Conservation (phyloP, 2,113 vertebrate genomes). For the Orycteropus afer region DNA sequence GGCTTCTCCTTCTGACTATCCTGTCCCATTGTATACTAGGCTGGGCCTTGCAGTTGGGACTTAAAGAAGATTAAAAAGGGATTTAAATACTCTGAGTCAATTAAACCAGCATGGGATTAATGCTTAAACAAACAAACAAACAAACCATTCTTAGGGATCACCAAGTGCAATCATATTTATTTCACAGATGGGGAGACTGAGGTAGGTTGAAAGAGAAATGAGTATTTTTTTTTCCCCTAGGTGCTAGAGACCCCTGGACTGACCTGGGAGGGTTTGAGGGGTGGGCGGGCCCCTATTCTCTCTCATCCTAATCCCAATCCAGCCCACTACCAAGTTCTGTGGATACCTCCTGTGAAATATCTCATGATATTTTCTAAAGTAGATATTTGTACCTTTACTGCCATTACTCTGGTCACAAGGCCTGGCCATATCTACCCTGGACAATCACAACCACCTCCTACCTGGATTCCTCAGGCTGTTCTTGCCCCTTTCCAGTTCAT, state of each 20-base stretch:
- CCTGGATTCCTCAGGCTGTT: background rate
- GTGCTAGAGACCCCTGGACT: background rate
- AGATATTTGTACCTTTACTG: background rate
- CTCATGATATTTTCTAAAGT: background rate
- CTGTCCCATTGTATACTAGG: background rate
- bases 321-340: background rate
- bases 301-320: background rate
- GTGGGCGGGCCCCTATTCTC: background rate
- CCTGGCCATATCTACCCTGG: background rate
- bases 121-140: conserved; percentile 3
- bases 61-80: background rate
- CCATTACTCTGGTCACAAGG: background rate
- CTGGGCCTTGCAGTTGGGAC: background rate
- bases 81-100: background rate
- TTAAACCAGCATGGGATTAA: background rate
- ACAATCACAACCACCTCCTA: background rate
- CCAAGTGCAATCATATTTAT: background rate
- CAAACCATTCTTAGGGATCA: background rate
- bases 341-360: background rate
- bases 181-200: conserved; percentile 25
- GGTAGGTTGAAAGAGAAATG: background rate
- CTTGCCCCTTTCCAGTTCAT: background rate
- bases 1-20: background rate
- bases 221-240: background rate
- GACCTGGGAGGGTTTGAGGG: background rate